Evolutionary conservation across 2,888 invertebrate species (phyloP).

Genomic region (Sphinx pinastri): DNA sequence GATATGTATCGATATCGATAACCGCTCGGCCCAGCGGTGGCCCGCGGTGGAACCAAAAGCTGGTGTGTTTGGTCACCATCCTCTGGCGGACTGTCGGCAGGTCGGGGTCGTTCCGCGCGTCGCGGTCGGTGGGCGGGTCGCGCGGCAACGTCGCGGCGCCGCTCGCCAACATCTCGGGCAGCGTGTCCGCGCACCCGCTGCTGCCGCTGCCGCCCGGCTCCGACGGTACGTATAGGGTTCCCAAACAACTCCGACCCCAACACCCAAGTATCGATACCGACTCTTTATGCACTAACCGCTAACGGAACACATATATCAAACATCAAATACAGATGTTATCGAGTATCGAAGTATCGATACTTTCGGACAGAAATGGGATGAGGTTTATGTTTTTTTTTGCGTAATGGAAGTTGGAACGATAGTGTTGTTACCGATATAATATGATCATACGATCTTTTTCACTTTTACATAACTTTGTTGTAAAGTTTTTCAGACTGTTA

Average conservation of each 20-base stretch:
- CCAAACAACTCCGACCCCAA: not conserved
- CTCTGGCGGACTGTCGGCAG: conserved; percentile 87
- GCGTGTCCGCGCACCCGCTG: conserved; percentile 97
- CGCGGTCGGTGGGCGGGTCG: conserved; percentile 90
- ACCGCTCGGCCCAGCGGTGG: conserved; percentile 38
- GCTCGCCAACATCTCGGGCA: conserved; percentile 84
- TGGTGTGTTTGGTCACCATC: conserved; percentile 69
- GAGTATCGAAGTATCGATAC: too few species aligned
- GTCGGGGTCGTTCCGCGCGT: conserved; percentile 97
- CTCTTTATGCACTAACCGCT: not conserved
- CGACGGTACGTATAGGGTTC: conserved; percentile 69
- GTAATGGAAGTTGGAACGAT: too few species aligned
- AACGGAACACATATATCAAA: too few species aligned
- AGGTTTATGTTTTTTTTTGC: too few species aligned
- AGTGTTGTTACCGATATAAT: too few species aligned
- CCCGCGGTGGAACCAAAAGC: conserved; percentile 62
- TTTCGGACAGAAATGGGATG: too few species aligned
- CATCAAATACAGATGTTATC: too few species aligned
- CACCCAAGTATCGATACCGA: not conserved
- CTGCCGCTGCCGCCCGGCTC: conserved; percentile 93
- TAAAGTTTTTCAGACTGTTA: too few species aligned
- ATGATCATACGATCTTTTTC: too few species aligned
- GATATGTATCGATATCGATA: conserved; percentile 1
- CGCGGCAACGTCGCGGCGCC: conserved; percentile 90
- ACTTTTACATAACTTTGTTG: too few species aligned